Base-by-base conservation (phyloP, 2,888 invertebrate species). In the Lissocephala sabroskyi region DNA sequence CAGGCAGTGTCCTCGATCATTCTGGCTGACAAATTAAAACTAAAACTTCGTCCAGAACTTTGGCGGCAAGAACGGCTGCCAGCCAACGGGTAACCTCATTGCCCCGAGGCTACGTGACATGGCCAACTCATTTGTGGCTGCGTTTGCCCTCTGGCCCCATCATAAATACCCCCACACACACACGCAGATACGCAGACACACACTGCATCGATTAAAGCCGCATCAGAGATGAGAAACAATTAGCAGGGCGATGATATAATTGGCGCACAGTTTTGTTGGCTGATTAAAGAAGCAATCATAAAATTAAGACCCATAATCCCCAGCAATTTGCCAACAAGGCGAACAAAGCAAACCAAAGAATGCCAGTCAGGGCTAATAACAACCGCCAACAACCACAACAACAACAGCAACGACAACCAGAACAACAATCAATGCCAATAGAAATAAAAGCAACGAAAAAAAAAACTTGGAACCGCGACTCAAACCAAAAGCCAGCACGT, bases 261-360 rank as follows among this genome's bases (percentile, higher is more conserved):
- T 68, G 68, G 74, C 59, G 76, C 68, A 65, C 74, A 75, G 76
- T 68, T n/a, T n/a, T 76, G 52, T 62, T 56, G 76, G 65, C 76
- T 68, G 68, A 68, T 68, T 68, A 68, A 73, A 68, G 68, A 68
- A 68, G 76, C 65, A 68, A 68, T 68, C 68, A 68, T 76, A 68
- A 68, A 68, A 68, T 68, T 68, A 76, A 68, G 68, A 76, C 68
- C 65, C 74, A 73, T 68, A 68, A 68, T 68, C 76, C 68, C 52
- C 56, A 53, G 73, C 67, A 75, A 75, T 68, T 75, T 52, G 59
- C 46, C 75, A 35, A 16, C 35, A 70, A 62, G 58, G 64, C 74
- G 68, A 76, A 65, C 74, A 74, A 35, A 7, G 40, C 26, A 39
- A 23, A 6, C 30, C 19, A 35, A 6, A 35, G 35, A 35, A 35